These are phyloP conservation scores for Ditula angustiorana DNA, from an alignment of 2,888 invertebrate genomes.

Conservation along the genomic window DNA sequence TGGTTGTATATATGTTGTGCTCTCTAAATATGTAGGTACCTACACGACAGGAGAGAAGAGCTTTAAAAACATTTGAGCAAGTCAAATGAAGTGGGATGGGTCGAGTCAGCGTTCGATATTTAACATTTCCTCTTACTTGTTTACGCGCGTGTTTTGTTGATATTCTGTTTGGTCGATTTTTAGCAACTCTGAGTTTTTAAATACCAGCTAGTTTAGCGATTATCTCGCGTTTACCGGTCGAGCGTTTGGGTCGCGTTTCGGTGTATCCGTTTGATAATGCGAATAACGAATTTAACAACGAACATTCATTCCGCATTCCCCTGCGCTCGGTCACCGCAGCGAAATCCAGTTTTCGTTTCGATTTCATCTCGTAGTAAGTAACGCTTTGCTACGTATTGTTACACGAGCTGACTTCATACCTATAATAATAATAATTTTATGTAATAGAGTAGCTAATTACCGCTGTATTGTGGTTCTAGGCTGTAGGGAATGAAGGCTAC, in stretches of 20 bases:
- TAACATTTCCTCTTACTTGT: constrained; percentile 32
- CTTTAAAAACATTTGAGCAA: not conserved
- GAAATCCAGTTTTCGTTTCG: constrained; percentile 1
- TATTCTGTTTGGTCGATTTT: constrained; percentile 32
- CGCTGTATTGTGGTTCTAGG: constrained; percentile 22
- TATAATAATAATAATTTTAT: constrained; percentile 1
- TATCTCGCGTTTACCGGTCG: constrained; percentile 20
- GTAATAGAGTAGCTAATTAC: constrained; percentile 4
- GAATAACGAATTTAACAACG: constrained; percentile 14
- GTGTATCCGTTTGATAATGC: constrained; percentile 5
- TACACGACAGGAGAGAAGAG: no score
- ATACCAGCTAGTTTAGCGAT: constrained; percentile 22
- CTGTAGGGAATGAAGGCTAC: constrained; percentile 11
- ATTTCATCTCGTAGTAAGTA: not conserved
- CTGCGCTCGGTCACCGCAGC: constrained; percentile 5
- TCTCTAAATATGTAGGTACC: no score
- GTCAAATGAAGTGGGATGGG: not conserved
- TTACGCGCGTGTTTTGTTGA: constrained; percentile 25
- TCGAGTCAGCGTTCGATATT: not conserved
- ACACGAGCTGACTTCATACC: not conserved
- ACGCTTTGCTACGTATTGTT: not conserved
- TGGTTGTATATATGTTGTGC: no score
- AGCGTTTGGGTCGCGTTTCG: no score
- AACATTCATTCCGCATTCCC: constrained; percentile 21
- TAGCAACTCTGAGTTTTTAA: constrained; percentile 28